A percentile compares a stretch with the other conserved stretches of the same genome.
Conservation (phyloP, 1,140 invertebrate species). For the Penaeus indicus region DNA sequence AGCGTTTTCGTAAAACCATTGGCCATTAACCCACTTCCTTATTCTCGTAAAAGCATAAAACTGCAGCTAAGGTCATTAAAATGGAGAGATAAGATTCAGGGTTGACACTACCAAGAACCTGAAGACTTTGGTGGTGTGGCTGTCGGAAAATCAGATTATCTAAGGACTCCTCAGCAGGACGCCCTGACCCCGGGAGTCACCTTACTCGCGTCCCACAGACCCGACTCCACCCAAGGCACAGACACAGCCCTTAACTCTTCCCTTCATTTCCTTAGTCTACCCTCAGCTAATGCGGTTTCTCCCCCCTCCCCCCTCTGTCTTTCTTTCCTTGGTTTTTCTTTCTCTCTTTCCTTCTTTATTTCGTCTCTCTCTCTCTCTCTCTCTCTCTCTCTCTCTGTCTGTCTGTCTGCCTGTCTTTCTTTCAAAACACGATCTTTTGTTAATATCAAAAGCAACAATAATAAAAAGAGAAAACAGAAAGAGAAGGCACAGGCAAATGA, state of each 20-base stretch:
- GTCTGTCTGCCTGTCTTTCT: background rate
- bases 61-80: slow-evolving; percentile 37
- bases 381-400: background rate
- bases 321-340: background rate
- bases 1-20: background rate
- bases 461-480: background rate
- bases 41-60: slow-evolving; percentile 1
- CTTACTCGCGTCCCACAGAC: slow-evolving; percentile 39
- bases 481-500: background rate
- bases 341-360: background rate
- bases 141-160: slow-evolving; percentile 51
- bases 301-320: background rate
- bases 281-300: no score
- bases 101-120: slow-evolving; percentile 22
- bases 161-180: slow-evolving; percentile 36
- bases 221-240: slow-evolving; percentile 7
- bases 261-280: no score
- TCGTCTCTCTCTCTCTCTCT: background rate
- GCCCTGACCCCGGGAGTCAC: slow-evolving; percentile 51
- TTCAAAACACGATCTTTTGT: no score
- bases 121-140: background rate
- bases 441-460: no score
- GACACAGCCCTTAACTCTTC: no score
- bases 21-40: background rate
- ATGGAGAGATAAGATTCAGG: slow-evolving; percentile 18